phyloP scores from a whole-genome alignment of 2,113 vertebrate genomes.

The Syngnathoides biaculeatus region DNA sequence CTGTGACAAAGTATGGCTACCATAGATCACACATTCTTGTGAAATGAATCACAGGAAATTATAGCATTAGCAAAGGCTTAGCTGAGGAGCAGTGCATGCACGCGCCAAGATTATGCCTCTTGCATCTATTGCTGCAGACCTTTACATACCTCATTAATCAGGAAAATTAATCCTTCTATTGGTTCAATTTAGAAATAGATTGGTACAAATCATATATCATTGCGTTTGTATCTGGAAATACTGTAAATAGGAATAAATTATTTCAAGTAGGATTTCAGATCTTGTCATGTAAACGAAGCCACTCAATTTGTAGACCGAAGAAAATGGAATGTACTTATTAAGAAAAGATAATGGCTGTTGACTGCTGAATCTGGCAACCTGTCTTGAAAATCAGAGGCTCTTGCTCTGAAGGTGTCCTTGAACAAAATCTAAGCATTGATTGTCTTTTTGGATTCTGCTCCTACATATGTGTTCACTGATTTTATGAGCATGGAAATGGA shows the following conservation, averaged over 20 bases:
- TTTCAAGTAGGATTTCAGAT: constrained; percentile 9
- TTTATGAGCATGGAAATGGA: not conserved
- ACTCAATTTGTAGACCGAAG: not conserved
- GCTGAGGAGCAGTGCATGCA: constrained; percentile 16
- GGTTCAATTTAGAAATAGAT: constrained; percentile 36
- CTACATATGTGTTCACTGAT: not conserved
- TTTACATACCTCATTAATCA: constrained; percentile 43
- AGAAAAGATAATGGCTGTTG: not conserved
- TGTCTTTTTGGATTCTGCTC: not conserved
- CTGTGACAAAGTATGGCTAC: constrained; percentile 42
- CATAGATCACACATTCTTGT: constrained; percentile 44
- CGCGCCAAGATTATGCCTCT: constrained; percentile 29
- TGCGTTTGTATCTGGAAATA: not conserved
- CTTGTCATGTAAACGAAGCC: not conserved
- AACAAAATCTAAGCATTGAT: not conserved
- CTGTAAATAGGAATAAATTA: not conserved
- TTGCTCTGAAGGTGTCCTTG: not conserved
- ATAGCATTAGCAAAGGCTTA: constrained; percentile 42
- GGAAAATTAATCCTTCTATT: constrained; percentile 29
- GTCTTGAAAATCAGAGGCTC: too few relatives aligned
- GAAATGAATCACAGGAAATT: constrained; percentile 46
- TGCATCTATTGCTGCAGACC: constrained; percentile 23
- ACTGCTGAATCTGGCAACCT: not conserved
- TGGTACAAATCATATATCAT: constrained; percentile 3
- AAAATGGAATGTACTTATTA: not conserved